A percentile compares a stretch with the other conserved stretches of the same genome.
phyloP scores from a whole-genome alignment of 2,797 vertebrate genomes.

The Spea hammondii region DNA sequence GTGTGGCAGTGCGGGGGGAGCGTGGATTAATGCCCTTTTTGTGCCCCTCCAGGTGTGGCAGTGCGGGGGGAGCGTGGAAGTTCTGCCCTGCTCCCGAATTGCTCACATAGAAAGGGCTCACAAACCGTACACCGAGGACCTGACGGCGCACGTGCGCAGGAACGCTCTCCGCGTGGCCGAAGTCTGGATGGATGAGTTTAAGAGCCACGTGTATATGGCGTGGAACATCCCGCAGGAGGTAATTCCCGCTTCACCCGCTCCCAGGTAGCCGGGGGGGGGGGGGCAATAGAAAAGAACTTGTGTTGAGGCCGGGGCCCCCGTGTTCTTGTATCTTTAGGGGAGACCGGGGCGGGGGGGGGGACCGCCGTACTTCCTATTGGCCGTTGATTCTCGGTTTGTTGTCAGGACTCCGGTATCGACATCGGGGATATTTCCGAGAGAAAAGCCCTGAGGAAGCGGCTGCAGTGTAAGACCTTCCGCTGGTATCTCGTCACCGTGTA shows the following conservation, averaged over 20 bases:
- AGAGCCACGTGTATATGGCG: conserved; percentile 97
- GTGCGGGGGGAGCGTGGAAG: conserved; percentile 92
- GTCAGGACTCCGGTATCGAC: conserved; percentile 92
- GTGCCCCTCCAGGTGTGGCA: conserved; percentile 82
- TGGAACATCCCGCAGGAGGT: conserved; percentile 98
- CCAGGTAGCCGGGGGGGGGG: no score
- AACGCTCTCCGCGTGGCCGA: conserved; percentile 93
- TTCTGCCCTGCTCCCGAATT: conserved; percentile 91
- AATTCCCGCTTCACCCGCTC: neutral
- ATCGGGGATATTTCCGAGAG: conserved; percentile 91
- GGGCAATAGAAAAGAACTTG: no score
- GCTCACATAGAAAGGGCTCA: conserved; percentile 96
- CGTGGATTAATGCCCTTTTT: conserved; percentile 66
- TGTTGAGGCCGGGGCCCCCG: no score
- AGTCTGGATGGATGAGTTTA: conserved; percentile 99
- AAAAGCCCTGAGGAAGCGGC: conserved; percentile 89
- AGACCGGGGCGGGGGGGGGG: no score
- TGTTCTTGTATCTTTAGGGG: no score
- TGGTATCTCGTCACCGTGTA: conserved; percentile 98
- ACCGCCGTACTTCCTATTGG: no score
- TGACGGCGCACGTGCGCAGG: conserved; percentile 87
- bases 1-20: conserved; percentile 91
- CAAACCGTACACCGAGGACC: conserved; percentile 94
- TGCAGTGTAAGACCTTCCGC: conserved; percentile 94
- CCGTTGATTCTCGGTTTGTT: no score